Evolutionary conservation across 2,888 invertebrate genomes (phyloP).

Genomic region (Athalia cordata): DNA sequence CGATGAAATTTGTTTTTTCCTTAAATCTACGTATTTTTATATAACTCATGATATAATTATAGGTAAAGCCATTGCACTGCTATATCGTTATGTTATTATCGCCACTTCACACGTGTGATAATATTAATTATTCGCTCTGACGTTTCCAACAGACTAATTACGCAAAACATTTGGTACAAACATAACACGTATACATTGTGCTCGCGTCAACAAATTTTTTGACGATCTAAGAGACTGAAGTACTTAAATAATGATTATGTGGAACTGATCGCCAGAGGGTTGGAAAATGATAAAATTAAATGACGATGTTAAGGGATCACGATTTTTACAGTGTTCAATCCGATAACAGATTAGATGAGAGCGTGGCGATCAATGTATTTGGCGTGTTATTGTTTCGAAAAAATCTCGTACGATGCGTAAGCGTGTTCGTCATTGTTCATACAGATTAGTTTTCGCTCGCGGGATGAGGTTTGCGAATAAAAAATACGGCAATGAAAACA

Average conservation of each 20-base stretch:
- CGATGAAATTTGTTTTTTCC: background rate
- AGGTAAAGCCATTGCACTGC: background rate
- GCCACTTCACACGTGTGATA: background rate
- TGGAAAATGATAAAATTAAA: too few relatives aligned
- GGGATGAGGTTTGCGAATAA: background rate
- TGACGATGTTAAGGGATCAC: too few relatives aligned
- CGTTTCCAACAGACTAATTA: conserved; percentile 11
- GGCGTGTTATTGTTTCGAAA: background rate
- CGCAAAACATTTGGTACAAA: conserved; percentile 3
- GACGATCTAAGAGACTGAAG: too few relatives aligned
- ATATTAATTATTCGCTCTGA: background rate
- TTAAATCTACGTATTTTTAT: background rate
- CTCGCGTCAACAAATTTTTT: too few relatives aligned
- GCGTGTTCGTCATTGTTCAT: conserved; percentile 8
- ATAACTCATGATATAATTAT: background rate
- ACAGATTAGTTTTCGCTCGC: too few relatives aligned
- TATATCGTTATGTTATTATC: conserved; percentile 10
- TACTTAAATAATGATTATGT: too few relatives aligned
- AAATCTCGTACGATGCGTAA: background rate
- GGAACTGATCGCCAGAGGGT: too few relatives aligned
- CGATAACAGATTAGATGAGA: too few relatives aligned
- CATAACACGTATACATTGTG: background rate
- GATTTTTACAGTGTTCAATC: too few relatives aligned
- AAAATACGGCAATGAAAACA: background rate
- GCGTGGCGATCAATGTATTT: too few relatives aligned